A percentile compares a stretch with the other conserved stretches of the same genome.
Conservation (phyloP, 2,888 invertebrate genomes). For the Diabrotica balteata region DNA sequence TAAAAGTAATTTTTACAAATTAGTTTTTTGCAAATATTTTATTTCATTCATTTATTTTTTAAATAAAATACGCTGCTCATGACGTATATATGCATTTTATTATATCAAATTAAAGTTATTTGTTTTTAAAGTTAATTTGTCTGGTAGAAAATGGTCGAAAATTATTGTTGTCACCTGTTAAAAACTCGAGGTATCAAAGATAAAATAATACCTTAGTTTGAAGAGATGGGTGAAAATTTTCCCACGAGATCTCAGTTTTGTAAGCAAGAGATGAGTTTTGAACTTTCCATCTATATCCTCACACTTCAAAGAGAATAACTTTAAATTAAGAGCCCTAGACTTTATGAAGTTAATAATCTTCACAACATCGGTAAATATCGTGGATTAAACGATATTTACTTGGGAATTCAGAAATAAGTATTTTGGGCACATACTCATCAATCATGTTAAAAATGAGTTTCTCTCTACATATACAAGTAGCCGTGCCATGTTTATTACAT, state of each 20-base stretch:
- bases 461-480: background rate
- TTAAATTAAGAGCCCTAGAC: constrained; percentile 11
- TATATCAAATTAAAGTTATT: too few species aligned
- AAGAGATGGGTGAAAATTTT: background rate
- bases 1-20: too few species aligned
- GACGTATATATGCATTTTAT: too few species aligned
- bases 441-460: background rate
- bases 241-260: background rate
- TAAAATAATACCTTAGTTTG: too few species aligned
- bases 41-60: too few species aligned
- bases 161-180: too few species aligned
- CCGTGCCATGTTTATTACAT: background rate
- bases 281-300: constrained; percentile 9
- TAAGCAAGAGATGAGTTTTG: constrained; percentile 1
- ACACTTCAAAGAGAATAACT: constrained; percentile 10
- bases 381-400: background rate
- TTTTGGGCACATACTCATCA: background rate
- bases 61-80: too few species aligned
- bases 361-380: too few species aligned
- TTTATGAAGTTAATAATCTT: constrained; percentile 14
- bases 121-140: too few species aligned
- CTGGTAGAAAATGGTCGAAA: too few species aligned
- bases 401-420: background rate
- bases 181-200: too few species aligned
- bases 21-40: too few species aligned